A percentile compares a stretch with the other conserved stretches of the same genome.
Conservation (phyloP, 2,113 vertebrate genomes). For the Perca fluviatilis region DNA sequence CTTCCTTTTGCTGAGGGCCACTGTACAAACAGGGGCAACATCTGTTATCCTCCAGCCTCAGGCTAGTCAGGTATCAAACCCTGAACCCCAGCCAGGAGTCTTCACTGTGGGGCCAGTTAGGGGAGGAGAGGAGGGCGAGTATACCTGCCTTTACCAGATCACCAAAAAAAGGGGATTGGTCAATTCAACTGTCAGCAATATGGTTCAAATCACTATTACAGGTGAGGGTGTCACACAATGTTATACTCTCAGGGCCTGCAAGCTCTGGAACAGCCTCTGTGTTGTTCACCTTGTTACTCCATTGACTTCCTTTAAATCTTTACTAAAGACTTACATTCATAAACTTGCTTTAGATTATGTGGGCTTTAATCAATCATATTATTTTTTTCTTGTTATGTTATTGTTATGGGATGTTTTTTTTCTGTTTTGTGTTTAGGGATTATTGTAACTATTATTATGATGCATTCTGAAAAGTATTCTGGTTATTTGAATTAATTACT, state of each 20-base stretch:
- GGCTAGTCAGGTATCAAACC: conserved; percentile 32
- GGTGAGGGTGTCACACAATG: conserved; percentile 48
- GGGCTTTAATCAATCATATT: neutral
- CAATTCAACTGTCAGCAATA: conserved; percentile 76
- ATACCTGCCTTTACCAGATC: conserved; percentile 78
- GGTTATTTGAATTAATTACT: neutral
- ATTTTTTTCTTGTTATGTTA: neutral
- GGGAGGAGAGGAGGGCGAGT: conserved; percentile 68
- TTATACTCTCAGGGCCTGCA: neutral
- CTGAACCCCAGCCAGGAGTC: conserved; percentile 40
- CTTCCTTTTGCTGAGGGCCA: conserved; percentile 60
- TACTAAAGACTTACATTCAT: neutral
- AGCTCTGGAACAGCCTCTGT: neutral
- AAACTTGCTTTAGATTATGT: neutral
- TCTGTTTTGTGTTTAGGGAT: neutral
- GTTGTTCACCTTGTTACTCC: neutral
- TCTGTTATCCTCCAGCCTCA: conserved; percentile 21
- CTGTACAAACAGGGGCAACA: neutral
- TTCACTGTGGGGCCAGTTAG: conserved; percentile 75
- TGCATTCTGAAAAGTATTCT: neutral
- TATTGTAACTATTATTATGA: neutral
- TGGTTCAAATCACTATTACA: conserved; percentile 64
- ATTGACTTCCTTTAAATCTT: conserved; percentile 8
- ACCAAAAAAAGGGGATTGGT: conserved; percentile 8
- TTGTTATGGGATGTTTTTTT: neutral